Evolutionary conservation across 2,113 vertebrate genomes (phyloP).

Genomic region (Nyctereutes procyonoides): DNA sequence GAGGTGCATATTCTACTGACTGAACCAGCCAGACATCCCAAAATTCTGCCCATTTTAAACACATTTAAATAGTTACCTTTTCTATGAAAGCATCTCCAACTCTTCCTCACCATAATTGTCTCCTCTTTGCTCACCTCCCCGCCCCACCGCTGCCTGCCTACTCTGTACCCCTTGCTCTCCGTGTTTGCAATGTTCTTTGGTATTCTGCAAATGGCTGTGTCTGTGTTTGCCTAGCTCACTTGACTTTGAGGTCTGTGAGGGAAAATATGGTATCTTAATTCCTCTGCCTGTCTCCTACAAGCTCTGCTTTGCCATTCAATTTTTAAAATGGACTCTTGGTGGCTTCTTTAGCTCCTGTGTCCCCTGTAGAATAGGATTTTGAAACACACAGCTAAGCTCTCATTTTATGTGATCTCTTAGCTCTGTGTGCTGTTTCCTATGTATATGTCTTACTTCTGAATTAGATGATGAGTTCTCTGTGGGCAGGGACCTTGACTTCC

Average conservation of each 20-base stretch:
- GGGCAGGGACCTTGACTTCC: background rate
- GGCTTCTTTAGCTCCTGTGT: background rate
- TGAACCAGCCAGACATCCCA: background rate
- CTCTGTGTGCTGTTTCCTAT: background rate
- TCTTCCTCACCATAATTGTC: background rate
- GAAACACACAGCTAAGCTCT: background rate
- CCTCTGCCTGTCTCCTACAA: background rate
- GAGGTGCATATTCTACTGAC: background rate
- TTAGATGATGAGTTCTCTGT: background rate
- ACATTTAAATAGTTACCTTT: background rate
- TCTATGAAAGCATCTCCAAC: background rate
- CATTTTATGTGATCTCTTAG: background rate
- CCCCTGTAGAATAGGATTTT: background rate
- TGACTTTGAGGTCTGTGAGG: background rate
- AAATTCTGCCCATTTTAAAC: background rate
- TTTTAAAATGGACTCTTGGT: background rate
- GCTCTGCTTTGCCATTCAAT: background rate
- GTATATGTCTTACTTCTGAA: background rate
- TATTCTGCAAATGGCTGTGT: background rate
- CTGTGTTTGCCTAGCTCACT: background rate
- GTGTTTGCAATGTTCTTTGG: background rate
- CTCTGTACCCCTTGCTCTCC: background rate
- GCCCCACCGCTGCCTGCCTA: fast-evolving
- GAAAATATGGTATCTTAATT: background rate
- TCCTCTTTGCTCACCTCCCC: background rate